Base-by-base conservation (phyloP, 2,888 invertebrate genomes). In the Lapara coniferarum region DNA sequence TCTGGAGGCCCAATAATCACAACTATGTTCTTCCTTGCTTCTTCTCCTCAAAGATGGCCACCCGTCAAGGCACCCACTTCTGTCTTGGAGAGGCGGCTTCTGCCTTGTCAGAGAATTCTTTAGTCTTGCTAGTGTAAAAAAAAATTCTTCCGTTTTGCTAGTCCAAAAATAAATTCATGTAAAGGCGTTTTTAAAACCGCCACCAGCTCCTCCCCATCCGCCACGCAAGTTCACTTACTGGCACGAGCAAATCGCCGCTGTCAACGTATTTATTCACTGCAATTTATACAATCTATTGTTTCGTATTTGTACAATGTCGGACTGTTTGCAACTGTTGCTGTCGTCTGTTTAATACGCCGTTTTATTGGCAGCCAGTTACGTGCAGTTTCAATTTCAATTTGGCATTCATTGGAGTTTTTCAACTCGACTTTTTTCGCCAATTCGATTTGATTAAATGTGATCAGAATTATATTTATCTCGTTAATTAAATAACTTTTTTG, bases 261-360 rank as follows among this genome's bases (percentile, higher is more conserved):
- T 79, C 75, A 81, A 80, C 78, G 79, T 85, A 87, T 89, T 86
- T 84, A 82, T 83, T 78, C 79, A 69, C 70, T 71, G 82, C 82
- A 85, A 87, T 85, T 87, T 83, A 86, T 81, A 83, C 82, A 80
- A 71, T 75, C 71, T 78, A 75, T 82, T 82, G 79, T 82, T 80
- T 81, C 73, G 63, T 78, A 78, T 80, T 79, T 78, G 77, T 77
- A 71, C 73, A 71, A 73, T 70, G 72, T 68, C 71, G 70, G 46
- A 72, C 74, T 72, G 74, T 76, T 74, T 73, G 75, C 82, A 87
- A 85, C 86, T 82, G 85, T 86, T 85, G 84, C 83, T 82, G 77
- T 75, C 72, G 69, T 73, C 74, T 69, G 73, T 75, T 75, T 72
- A 72, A 74, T 72, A 72, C 68, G 74, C 68, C 58, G 37, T 59